Evolutionary conservation across 2,797 vertebrate genomes (phyloP).

Genomic region (Hypotaenidia philippensis): DNA sequence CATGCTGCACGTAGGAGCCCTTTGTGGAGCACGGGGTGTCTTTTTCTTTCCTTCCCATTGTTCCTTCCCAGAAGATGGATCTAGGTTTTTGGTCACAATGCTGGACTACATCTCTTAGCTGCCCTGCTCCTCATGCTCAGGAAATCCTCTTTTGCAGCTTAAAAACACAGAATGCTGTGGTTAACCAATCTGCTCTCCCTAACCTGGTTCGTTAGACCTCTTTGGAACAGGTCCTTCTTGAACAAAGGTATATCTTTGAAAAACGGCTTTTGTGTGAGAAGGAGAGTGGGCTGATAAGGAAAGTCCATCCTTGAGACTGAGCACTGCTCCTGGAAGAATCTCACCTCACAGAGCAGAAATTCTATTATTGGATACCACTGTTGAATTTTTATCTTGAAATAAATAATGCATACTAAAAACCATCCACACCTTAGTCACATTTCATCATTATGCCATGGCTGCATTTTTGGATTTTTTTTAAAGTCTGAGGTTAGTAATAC

Average conservation of each 20-base stretch:
- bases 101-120: not conserved
- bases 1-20: rapidly evolving
- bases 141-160: not conserved
- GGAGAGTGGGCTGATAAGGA: not conserved
- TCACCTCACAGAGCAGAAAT: not conserved
- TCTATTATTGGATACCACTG: not conserved
- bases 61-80: not conserved
- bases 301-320: not conserved
- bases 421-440: not conserved
- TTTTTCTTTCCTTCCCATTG: not conserved
- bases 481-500: not conserved
- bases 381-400: not conserved
- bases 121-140: not conserved
- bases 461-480: not conserved
- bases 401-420: not conserved
- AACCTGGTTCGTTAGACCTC: not conserved
- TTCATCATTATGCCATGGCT: not conserved
- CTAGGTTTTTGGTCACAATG: not conserved
- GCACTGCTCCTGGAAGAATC: not conserved
- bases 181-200: not conserved
- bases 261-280: not conserved
- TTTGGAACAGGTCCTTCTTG: not conserved
- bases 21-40: rapidly evolving
- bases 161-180: not conserved
- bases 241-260: not conserved